Percentiles rank a stretch among this genome's conserved stretches.
These are phyloP conservation scores for Tetrax tetrax DNA, from an alignment of 2,113 vertebrate species.

Conservation along the genomic window DNA sequence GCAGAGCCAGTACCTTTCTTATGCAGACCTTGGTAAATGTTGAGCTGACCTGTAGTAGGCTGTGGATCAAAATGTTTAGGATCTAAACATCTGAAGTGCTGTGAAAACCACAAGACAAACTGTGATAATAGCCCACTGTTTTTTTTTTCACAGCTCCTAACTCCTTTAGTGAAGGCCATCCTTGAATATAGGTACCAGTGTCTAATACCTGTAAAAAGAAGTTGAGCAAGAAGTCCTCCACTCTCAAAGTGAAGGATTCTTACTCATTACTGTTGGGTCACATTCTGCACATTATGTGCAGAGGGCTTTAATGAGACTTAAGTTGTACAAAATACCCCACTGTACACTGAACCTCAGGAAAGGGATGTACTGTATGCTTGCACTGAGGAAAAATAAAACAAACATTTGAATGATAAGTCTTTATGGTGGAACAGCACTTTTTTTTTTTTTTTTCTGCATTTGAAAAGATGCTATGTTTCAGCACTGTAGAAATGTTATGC, in stretches of 20 bases:
- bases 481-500: neutral
- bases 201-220: neutral
- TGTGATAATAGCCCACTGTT: neutral
- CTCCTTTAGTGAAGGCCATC: neutral
- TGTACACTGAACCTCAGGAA: neutral
- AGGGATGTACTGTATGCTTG: neutral
- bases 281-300: neutral
- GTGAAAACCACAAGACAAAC: neutral
- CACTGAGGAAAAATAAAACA: neutral
- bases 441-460: neutral
- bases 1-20: neutral
- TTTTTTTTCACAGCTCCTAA: neutral
- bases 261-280: neutral
- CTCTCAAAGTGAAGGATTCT: neutral
- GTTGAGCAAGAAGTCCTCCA: too few species aligned
- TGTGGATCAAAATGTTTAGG: neutral
- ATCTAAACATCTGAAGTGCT: neutral
- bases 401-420: neutral
- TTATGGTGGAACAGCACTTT: neutral
- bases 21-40: neutral
- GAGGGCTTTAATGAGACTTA: neutral
- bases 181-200: neutral
- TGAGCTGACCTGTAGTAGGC: neutral
- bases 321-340: neutral
- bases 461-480: neutral